These are phyloP conservation scores for Tipula lateralis DNA, from an alignment of 2,888 invertebrate genomes.

Conservation along the genomic window DNA sequence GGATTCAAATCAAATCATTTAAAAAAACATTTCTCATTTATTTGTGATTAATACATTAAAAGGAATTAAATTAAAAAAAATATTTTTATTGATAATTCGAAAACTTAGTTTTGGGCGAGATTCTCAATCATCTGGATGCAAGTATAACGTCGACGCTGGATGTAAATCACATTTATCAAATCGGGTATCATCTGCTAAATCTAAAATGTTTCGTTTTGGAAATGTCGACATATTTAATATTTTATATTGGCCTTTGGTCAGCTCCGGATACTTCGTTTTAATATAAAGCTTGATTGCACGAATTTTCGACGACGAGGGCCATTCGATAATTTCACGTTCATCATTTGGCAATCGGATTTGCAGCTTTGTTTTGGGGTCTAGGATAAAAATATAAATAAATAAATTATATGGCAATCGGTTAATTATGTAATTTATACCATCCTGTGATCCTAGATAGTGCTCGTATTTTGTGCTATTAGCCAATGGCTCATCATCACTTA, in stretches of 20 bases:
- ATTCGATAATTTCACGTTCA: constrained; percentile 45
- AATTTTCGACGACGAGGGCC: constrained; percentile 46
- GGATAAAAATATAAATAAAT: no score
- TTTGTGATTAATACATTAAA: neutral
- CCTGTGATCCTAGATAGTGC: constrained; percentile 3
- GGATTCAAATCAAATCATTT: neutral
- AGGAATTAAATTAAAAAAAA: constrained; percentile 14
- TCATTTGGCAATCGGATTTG: constrained; percentile 36
- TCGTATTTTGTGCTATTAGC: neutral
- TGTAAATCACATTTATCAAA: constrained; percentile 45
- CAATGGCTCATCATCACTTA: constrained; percentile 27
- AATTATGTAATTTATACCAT: constrained; percentile 27
- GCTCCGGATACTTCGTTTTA: constrained; percentile 42
- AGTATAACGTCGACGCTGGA: constrained; percentile 47
- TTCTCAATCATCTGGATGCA: constrained; percentile 45
- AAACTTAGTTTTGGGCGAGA: neutral
- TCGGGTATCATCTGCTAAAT: constrained; percentile 42
- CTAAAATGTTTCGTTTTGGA: constrained; percentile 44
- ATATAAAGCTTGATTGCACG: constrained; percentile 44
- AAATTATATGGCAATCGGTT: neutral
- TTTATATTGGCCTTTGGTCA: constrained; percentile 45
- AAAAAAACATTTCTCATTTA: neutral
- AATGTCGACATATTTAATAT: constrained; percentile 43
- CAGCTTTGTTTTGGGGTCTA: constrained; percentile 35
- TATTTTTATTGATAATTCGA: neutral